Evolutionary conservation across 2,888 invertebrate genomes (phyloP).

Genomic region (Ormyrus nitidulus): DNA sequence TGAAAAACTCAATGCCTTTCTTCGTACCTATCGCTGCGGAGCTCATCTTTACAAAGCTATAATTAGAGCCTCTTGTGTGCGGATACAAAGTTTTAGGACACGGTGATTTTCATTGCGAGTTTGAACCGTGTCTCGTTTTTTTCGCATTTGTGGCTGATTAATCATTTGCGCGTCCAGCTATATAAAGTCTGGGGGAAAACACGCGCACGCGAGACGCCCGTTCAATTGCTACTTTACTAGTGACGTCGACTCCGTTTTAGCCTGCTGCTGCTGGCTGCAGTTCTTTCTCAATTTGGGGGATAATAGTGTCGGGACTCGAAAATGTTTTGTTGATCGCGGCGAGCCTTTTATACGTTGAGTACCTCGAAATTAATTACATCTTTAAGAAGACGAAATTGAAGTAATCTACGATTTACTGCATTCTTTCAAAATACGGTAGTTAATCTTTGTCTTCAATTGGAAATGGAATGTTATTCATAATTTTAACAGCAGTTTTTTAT

Average conservation of each 20-base stretch:
- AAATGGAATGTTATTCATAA: background rate
- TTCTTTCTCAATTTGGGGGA: background rate
- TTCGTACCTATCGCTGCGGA: too few species aligned
- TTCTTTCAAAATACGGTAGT: background rate
- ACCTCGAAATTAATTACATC: background rate
- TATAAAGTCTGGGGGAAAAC: background rate
- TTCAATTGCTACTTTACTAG: background rate
- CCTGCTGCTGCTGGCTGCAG: slow-evolving; percentile 12
- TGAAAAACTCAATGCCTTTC: too few species aligned
- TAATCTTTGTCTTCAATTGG: slow-evolving; percentile 9
- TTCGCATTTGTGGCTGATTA: slow-evolving; percentile 23
- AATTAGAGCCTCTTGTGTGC: too few species aligned
- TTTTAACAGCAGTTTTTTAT: background rate
- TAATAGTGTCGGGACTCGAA: background rate
- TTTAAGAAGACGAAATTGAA: background rate
- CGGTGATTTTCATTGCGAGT: too few species aligned
- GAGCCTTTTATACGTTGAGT: background rate
- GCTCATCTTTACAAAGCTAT: too few species aligned
- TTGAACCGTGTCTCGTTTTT: too few species aligned
- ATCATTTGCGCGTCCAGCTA: slow-evolving; percentile 2
- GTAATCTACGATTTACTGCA: background rate
- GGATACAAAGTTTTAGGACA: too few species aligned
- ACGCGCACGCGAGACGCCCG: slow-evolving; percentile 11
- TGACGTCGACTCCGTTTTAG: slow-evolving; percentile 37
- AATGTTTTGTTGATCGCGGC: background rate